A percentile compares a stretch with the other conserved stretches of the same genome.
phyloP scores from a whole-genome alignment of 2,797 vertebrate species.

The Gastrophryne carolinensis region DNA sequence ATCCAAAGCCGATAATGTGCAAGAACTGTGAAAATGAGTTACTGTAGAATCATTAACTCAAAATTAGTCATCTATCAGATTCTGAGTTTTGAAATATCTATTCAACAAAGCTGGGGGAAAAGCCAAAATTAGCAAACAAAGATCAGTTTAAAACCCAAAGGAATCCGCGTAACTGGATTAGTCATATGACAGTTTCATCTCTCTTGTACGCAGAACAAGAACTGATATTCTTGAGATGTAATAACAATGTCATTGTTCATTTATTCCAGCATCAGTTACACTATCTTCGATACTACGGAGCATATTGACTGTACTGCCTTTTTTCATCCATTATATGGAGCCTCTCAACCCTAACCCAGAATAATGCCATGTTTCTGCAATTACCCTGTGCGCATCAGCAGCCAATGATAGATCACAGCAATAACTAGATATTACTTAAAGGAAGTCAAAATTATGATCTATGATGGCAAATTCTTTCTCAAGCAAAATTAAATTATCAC shows the following conservation, averaged over 20 bases:
- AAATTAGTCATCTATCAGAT: slow-evolving; percentile 3
- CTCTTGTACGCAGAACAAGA: slow-evolving; percentile 23
- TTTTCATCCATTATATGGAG: slow-evolving; percentile 14
- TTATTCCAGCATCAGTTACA: slow-evolving; percentile 40
- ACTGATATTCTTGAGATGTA: slow-evolving; percentile 44
- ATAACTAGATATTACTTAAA: slow-evolving; percentile 38
- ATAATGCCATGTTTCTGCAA: slow-evolving; percentile 33
- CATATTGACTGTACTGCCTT: slow-evolving; percentile 25
- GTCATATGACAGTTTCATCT: slow-evolving; percentile 38
- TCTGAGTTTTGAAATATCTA: neutral
- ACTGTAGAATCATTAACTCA: slow-evolving; percentile 22
- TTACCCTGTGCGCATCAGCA: slow-evolving; percentile 30
- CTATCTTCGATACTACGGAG: slow-evolving; percentile 31
- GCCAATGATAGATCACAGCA: slow-evolving; percentile 17
- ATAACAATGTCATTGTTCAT: slow-evolving; percentile 53
- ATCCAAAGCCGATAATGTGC: neutral
- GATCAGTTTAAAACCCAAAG: slow-evolving; percentile 29
- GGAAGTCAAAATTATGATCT: slow-evolving; percentile 33
- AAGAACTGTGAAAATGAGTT: slow-evolving; percentile 16
- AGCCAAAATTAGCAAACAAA: slow-evolving; percentile 20
- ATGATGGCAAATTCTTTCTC: slow-evolving; percentile 14
- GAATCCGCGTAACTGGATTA: slow-evolving; percentile 39
- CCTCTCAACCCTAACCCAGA: slow-evolving; percentile 32
- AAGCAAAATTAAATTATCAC: slow-evolving; percentile 17
- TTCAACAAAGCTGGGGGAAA: slow-evolving; percentile 8